phyloP scores from a whole-genome alignment of 2,888 invertebrate genomes.

The Pandemis corylana region DNA sequence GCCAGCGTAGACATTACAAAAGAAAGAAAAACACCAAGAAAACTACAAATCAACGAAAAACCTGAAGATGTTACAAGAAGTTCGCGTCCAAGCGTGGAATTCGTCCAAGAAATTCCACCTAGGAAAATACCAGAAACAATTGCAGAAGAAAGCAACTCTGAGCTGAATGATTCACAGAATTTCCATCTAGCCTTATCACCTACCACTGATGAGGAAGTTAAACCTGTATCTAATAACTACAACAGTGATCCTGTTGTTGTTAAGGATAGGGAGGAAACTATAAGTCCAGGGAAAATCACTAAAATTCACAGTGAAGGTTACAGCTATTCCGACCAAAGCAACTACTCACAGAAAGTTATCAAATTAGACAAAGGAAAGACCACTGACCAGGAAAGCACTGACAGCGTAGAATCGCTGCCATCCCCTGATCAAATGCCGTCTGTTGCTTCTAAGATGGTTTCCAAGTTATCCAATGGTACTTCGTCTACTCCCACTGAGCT shows the following conservation, averaged over 20 bases:
- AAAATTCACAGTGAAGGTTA: slow-evolving; percentile 68
- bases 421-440: slow-evolving; percentile 71
- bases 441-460: slow-evolving; percentile 73
- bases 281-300: slow-evolving; percentile 60
- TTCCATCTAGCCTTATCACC: slow-evolving; percentile 73
- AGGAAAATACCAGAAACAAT: slow-evolving; percentile 63
- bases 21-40: slow-evolving; percentile 61
- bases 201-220: slow-evolving; percentile 55
- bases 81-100: slow-evolving; percentile 63
- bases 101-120: slow-evolving; percentile 62
- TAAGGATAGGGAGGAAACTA: slow-evolving; percentile 61
- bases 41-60: slow-evolving; percentile 51
- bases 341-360: slow-evolving; percentile 60
- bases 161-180: slow-evolving; percentile 75
- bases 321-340: slow-evolving; percentile 63
- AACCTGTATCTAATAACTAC: slow-evolving; percentile 50
- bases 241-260: slow-evolving; percentile 68
- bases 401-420: slow-evolving; percentile 67
- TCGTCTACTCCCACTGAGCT: slow-evolving; percentile 77
- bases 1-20: slow-evolving; percentile 72
- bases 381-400: slow-evolving; percentile 78
- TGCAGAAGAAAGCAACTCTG: slow-evolving; percentile 61
- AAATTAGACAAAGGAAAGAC: slow-evolving; percentile 63
- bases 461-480: slow-evolving; percentile 78
- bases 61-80: slow-evolving; percentile 49